Base-by-base conservation (phyloP, 2,113 vertebrate species). In the Rhabdomys dilectus region DNA sequence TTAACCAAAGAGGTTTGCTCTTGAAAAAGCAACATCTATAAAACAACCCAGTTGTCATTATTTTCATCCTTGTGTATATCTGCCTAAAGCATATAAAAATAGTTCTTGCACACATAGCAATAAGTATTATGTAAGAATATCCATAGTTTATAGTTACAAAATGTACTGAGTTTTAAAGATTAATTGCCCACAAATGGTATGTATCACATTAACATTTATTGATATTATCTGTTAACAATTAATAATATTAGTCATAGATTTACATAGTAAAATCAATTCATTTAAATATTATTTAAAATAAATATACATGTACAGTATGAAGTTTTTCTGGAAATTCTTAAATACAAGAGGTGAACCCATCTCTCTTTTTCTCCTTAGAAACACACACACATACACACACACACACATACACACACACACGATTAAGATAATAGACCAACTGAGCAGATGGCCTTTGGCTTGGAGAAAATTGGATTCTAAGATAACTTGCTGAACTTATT, bases 401-500 rank as follows among this genome's bases (percentile, higher is more conserved):
- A 73, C 58, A 89, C 6, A 80, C 24, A 60, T 53, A 86, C 4
- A 94, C 8, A 76, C 42, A 85, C 53, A 60, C 15, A 89, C 0
- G 12, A 36, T 17, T n/a, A 70, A 0, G 0, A 96, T 56, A 96
- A 73, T 13, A 97, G 6, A 92, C 93, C n/a, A 95, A 45, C 66
- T 85, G 96, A 98, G 60, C 17, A 98, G 87, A 97, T 95, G 66
- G 88, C 39, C 91, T 77, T 98, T 97, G 94, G 94, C 68, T 95
- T 90, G 84, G 77, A 95, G 93, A 7, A 97, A 98, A 98, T 97
- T 94, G 94, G 91, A 98, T 80, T 68, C 36, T 66, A 76, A 70
- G 48, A 86, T 45, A 97, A 34, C 36, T 93, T 97, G 96, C 88
- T 89, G 86, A 98, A 97, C 98, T 97, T 97, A 97, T 98, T 98